phyloP scores from a whole-genome alignment of 2,797 vertebrate species.

The Pangasius krempfi region DNA sequence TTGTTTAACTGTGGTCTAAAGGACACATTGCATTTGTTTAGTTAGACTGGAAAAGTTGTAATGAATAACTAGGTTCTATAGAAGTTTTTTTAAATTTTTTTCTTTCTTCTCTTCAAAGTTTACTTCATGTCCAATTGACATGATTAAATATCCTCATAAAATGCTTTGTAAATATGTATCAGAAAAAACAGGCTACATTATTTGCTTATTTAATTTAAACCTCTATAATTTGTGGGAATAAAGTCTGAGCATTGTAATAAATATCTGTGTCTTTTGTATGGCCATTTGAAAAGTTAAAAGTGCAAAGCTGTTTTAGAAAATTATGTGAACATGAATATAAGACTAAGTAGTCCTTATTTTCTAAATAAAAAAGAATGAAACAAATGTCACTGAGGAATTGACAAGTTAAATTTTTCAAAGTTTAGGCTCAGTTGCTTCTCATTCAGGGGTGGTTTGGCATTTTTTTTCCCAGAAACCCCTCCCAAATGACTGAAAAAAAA shows the following conservation, averaged over 20 bases:
- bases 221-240: not conserved
- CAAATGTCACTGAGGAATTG: constrained; percentile 2
- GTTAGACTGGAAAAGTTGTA: constrained; percentile 54
- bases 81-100: not conserved
- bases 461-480: not conserved
- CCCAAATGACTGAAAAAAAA: constrained; percentile 2
- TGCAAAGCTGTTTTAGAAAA: not conserved
- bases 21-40: constrained; percentile 61
- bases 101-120: not conserved
- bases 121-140: not conserved
- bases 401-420: constrained; percentile 6
- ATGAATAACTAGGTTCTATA: constrained; percentile 57
- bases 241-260: not conserved
- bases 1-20: constrained; percentile 62
- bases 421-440: not conserved
- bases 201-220: constrained; percentile 5
- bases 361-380: not conserved
- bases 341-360: not conserved
- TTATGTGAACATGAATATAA: not conserved
- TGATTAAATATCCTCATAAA: not conserved
- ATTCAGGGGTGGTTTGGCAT: not conserved
- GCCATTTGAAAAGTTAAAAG: not conserved
- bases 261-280: not conserved
- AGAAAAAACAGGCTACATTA: not conserved
- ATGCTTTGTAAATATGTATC: not conserved